Conservation (phyloP, 1,140 invertebrate genomes). For the Drosophila varians region DNA sequence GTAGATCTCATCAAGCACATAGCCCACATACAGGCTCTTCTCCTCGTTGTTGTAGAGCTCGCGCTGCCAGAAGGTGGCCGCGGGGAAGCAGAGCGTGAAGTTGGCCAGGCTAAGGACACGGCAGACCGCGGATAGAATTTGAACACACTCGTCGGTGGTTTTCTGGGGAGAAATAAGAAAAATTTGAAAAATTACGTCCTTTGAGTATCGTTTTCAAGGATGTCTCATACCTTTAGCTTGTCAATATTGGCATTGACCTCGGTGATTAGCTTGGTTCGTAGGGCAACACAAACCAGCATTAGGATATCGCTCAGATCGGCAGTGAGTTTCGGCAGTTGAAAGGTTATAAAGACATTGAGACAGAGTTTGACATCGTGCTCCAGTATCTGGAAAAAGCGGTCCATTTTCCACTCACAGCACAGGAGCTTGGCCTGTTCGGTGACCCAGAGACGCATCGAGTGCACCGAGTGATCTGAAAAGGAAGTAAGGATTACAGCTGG, state of each 20-base stretch:
- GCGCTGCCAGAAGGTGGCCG: slow-evolving; percentile 86
- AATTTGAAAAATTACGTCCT: background rate
- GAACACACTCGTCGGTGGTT: slow-evolving; percentile 88
- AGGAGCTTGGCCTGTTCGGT: slow-evolving; percentile 88
- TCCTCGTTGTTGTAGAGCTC: slow-evolving; percentile 67
- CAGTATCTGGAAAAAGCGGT: slow-evolving; percentile 86
- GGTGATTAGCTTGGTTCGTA: slow-evolving; percentile 90
- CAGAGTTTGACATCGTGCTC: slow-evolving; percentile 88
- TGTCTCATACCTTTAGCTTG: slow-evolving; percentile 87
- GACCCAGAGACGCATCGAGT: slow-evolving; percentile 90
- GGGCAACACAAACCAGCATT: slow-evolving; percentile 88
- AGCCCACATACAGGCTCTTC: slow-evolving; percentile 76
- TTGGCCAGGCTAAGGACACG: slow-evolving; percentile 89
- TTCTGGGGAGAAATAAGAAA: slow-evolving; percentile 84
- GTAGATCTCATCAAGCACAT: slow-evolving; percentile 87
- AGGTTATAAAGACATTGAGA: slow-evolving; percentile 86
- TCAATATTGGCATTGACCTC: slow-evolving; percentile 89
- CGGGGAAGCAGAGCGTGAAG: slow-evolving; percentile 90
- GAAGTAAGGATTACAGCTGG: no score
- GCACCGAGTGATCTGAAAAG: slow-evolving; percentile 89
- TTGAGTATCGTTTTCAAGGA: background rate
- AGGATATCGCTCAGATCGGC: slow-evolving; percentile 83
- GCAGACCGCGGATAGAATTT: slow-evolving; percentile 88
- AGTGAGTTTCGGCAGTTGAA: slow-evolving; percentile 86
- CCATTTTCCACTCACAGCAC: slow-evolving; percentile 89